Evolutionary conservation across 2,113 vertebrate genomes (phyloP).

Genomic region (Tachysurus vachellii): DNA sequence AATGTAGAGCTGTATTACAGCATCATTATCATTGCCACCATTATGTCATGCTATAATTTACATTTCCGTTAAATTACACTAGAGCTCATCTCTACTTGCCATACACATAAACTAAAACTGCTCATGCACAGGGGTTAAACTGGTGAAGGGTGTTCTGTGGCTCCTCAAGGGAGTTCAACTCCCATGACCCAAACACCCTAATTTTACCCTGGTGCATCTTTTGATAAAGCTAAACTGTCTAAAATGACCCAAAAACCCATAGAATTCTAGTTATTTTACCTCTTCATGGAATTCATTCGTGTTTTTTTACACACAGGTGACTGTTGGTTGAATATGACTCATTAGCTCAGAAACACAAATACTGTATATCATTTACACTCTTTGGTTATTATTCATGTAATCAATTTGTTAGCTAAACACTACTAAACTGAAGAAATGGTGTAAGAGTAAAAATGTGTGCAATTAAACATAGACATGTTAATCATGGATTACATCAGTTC

Average conservation of each 20-base stretch:
- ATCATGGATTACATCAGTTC: background rate
- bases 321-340: background rate
- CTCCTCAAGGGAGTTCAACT: background rate
- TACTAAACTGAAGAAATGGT: background rate
- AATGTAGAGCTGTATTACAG: background rate
- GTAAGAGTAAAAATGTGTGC: constrained; percentile 7
- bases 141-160: background rate
- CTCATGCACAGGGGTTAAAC: background rate
- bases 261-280: background rate
- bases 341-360: constrained; percentile 1
- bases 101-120: background rate
- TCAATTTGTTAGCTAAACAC: constrained; percentile 6
- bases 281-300: background rate
- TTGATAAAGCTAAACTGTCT: background rate
- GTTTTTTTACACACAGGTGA: background rate
- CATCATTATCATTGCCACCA: constrained; percentile 15
- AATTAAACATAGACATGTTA: constrained; percentile 6
- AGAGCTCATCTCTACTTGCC: background rate
- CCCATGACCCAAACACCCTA: background rate
- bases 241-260: background rate
- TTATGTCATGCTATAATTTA: constrained; percentile 13
- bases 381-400: background rate
- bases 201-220: background rate
- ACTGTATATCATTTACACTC: constrained; percentile 6
- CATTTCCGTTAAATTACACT: background rate